Conservation (phyloP, 37 sponge, comb jelly and placozoan genomes). For the Mnemiopsis leidyi region DNA sequence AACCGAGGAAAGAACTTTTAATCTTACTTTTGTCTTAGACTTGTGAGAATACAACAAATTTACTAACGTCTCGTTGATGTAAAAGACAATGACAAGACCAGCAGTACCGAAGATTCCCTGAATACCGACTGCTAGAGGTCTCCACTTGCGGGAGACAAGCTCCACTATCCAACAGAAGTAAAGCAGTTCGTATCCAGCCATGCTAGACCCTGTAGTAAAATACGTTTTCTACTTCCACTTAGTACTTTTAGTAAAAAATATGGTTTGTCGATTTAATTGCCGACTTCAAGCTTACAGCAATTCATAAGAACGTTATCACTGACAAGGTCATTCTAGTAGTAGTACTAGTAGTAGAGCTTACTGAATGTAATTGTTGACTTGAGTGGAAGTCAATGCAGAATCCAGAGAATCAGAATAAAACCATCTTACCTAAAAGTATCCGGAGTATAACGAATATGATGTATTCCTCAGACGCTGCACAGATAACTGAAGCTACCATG, state of each 20-base stretch:
- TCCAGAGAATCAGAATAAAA: too few species aligned
- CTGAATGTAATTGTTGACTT: too few species aligned
- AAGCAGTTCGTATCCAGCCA: constrained; percentile 4
- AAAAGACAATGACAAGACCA: background rate
- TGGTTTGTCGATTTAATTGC: too few species aligned
- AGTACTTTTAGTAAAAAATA: too few species aligned
- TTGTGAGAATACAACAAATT: background rate
- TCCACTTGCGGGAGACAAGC: background rate
- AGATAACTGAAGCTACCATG: constrained; percentile 18
- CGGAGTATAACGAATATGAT: constrained; percentile 24
- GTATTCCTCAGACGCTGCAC: background rate
- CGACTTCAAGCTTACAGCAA: too few species aligned
- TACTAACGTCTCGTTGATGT: constrained; percentile 32
- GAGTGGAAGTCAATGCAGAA: too few species aligned
- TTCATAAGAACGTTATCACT: too few species aligned
- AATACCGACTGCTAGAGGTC: constrained; percentile 14
- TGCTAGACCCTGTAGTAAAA: background rate
- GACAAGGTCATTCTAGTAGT: too few species aligned
- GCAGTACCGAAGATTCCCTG: background rate
- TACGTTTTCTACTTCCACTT: too few species aligned
- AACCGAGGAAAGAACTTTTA: too few species aligned
- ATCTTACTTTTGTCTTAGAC: too few species aligned
- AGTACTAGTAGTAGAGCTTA: too few species aligned
- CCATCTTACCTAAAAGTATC: background rate
- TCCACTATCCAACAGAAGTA: constrained; percentile 53